Evolutionary conservation across 1,140 invertebrate genomes (phyloP), one percentile per base, ranked within the genome.

Genomic region (Sarcophaga peregrina): DNA sequence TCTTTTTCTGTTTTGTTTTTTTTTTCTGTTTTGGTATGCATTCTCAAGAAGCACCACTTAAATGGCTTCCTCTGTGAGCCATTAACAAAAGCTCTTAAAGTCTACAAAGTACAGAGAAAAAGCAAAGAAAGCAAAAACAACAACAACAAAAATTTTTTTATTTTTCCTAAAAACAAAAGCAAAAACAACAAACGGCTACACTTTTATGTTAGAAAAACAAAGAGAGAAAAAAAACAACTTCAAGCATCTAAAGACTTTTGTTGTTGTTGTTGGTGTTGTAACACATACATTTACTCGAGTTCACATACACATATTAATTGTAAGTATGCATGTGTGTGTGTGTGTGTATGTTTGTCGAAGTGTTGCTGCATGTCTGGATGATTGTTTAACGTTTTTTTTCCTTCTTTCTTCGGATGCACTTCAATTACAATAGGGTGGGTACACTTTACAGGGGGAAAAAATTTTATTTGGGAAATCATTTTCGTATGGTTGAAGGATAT

Each of bases 31-130:
- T n/a, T n/a, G n/a, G n/a, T 87, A 88, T 68, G n/a, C 7, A 68
- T 88, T 88, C 87, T 88, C 87, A 88, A 88, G 87, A 88, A 88
- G 87, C 85, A 87, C 86, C 87, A 88, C 87, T 88, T 88, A 88
- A 88, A 87, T 88, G 87, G 87, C 87, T 88, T 88, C 87, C 87
- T 87, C 83, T 82, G 82, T 76, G 72, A 82, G 73, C 68, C 76
- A 73, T 82, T 62, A 82, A 82, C 82, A 76, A 82, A 82, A 54
- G 82, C 73, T 82, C 75, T 52, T 78, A 58, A 58, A 81, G 80
- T 62, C 80, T 58, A 81, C 20, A 81, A 81, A 80, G 78, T 37
- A 80, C 1, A 37, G 25, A 37, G 20, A 48, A 50, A 58, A 81
- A 81, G 50, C 17, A 78, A 50, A 50, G 50, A 25, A 78, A 50